phyloP scores from a whole-genome alignment of 2,797 vertebrate species.

The Tolypeutes matacus region DNA sequence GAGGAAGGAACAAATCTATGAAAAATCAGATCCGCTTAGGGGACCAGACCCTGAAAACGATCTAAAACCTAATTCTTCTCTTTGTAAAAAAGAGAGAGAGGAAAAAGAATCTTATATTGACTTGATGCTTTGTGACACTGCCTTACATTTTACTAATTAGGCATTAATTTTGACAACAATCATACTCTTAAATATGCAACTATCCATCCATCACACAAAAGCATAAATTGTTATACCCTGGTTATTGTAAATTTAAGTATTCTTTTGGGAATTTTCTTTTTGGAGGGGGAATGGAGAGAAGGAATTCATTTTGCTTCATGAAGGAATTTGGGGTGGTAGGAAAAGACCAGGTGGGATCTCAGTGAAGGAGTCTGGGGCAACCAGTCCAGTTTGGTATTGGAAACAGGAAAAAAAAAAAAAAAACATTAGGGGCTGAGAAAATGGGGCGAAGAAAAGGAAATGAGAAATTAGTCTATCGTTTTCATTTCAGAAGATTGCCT shows the following conservation, averaged over 20 bases:
- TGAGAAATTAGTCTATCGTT: neutral
- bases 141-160: constrained; percentile 31
- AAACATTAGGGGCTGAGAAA: neutral
- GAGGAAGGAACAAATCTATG: constrained; percentile 28
- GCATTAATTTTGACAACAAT: constrained; percentile 51
- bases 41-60: neutral
- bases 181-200: neutral
- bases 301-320: constrained; percentile 22
- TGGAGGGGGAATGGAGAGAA: neutral
- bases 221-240: constrained; percentile 54
- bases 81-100: constrained; percentile 43
- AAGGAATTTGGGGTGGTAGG: neutral
- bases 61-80: constrained; percentile 25
- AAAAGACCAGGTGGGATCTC: neutral
- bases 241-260: constrained; percentile 29
- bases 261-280: neutral
- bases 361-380: neutral
- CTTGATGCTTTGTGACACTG: neutral
- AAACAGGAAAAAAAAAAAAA: neutral
- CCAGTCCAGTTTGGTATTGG: neutral
- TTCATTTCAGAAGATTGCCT: neutral
- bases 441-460: neutral
- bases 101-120: neutral
- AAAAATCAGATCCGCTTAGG: neutral
- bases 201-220: neutral